Conservation (phyloP, 2,113 vertebrate species). For the sheep (Ovis aries) region ARS-UI_Ramb_v3.0 NC_056060.1:61865501-61866000, state of each 20-base stretch:
- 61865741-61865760: not conserved
- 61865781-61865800: not conserved
- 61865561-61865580: not conserved
- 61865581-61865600: not conserved
- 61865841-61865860: not conserved
- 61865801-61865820: not conserved
- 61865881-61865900: not conserved
- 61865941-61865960: not conserved
- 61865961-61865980: not conserved
- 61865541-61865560: not conserved
- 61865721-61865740: not conserved
- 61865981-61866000: not conserved
- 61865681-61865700: not conserved
- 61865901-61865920: not conserved
- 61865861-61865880: not conserved
- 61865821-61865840: not conserved
- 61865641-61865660: not conserved
- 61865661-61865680: not conserved
- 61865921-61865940: not conserved
- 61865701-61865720: not conserved
- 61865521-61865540: not conserved
- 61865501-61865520: not conserved
- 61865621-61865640: not conserved
- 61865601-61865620: not conserved
- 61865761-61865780: not conserved